Conservation (phyloP, 2,797 vertebrate genomes). For the Thalassophryne amazonica region DNA sequence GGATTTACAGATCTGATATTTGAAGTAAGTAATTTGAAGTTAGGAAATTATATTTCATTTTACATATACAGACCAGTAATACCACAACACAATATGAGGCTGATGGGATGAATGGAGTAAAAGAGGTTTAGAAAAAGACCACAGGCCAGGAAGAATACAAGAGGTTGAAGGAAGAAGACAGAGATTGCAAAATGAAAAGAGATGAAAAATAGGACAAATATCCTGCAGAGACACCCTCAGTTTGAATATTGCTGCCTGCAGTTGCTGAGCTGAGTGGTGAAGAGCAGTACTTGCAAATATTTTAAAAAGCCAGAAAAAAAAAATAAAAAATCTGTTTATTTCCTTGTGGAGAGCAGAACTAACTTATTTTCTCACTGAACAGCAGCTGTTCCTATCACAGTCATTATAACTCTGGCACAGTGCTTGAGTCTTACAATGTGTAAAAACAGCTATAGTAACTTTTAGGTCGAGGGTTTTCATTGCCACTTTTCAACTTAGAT, state of each 20-base stretch:
- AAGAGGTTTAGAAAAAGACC: not conserved
- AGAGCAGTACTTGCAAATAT: not conserved
- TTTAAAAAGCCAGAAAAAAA: not conserved
- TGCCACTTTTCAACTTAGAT: no score
- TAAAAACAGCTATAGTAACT: not conserved
- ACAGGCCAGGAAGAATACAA: not conserved
- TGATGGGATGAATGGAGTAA: not conserved
- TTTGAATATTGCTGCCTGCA: conserved; percentile 27
- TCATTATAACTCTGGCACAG: not conserved
- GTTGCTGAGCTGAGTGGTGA: conserved; percentile 17
- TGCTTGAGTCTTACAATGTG: not conserved
- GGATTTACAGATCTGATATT: conserved; percentile 41
- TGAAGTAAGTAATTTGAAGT: conserved; percentile 20
- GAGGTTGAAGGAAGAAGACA: not conserved
- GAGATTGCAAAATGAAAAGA: not conserved
- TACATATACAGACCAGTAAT: conserved; percentile 7
- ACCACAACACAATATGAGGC: not conserved
- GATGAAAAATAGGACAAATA: conserved; percentile 10
- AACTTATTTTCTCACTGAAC: not conserved
- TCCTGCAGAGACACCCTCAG: not conserved
- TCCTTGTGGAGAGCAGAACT: not conserved
- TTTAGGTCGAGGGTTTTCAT: no score
- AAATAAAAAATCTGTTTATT: not conserved
- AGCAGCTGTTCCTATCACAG: not conserved
- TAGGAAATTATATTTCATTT: conserved; percentile 20